Base-by-base conservation (phyloP, 2,888 invertebrate species). In the Phaedon cochleariae region DNA sequence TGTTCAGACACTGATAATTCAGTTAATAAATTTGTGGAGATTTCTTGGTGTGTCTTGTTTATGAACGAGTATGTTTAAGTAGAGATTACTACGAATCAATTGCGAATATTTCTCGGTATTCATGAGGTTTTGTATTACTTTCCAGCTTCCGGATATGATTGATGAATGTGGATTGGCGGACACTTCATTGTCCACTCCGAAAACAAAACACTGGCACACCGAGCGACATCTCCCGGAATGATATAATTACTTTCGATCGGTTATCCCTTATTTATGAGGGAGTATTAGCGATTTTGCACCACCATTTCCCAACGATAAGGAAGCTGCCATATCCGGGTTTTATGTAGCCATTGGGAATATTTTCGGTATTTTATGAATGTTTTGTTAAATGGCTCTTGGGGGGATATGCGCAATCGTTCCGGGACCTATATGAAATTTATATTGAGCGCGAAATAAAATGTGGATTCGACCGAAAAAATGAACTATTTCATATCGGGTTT, bases 271-370 rank as follows among this genome's bases (percentile, higher is more conserved):
- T 68, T 68, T 67, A 68, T 70, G 60, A 18, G 49, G 49, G 34
- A 34, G 65, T 64, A 68, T 64, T 68, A 62, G 63, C 67, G 65
- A 65, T 65, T 64, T 64, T 62, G 22, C 65, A 62, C 68, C 41
- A 51, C 59, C 65, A 63, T 69, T 67, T 68, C 68, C 65, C 20
- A 48, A 41, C 67, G 68, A 71, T 71, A 71, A 71, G 67, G 67
- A 71, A 64, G 62, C 63, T 48, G 45, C 45, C 60, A 51, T 65
- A 63, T 67, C 63, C 59, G 59, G 55, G 53, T 61, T 71, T 68
- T 67, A 71, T 71, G 68, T 62, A 64, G 53, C 71, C 59, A 34
- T 41, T 65, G 71, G 69, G 71, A 71, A 69, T 71, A 71, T 71
- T 69, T 67, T 62, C 59, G 63, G 69, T 67, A 69, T 71, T 71